Conservation (phyloP, 2,888 invertebrate genomes). For the Clitarchus hookeri region DNA sequence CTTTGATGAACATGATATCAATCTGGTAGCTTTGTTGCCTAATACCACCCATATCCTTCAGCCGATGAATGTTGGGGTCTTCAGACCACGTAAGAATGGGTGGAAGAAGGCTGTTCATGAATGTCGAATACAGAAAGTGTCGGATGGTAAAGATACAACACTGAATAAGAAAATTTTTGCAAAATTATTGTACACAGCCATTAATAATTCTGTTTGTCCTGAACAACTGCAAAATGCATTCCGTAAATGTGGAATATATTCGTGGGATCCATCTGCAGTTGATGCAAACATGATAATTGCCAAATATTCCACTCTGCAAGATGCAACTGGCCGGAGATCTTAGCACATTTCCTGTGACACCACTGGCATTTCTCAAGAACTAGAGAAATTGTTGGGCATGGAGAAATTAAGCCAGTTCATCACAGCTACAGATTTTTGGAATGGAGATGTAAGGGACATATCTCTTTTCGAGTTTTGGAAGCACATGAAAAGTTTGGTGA, state of each 20-base stretch:
- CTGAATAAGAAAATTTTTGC: constrained; percentile 47
- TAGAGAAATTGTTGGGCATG: no score
- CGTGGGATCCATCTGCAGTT: constrained; percentile 25
- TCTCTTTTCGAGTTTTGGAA: background rate
- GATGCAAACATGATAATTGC: no score
- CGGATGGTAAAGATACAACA: constrained; percentile 33
- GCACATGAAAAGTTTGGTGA: background rate
- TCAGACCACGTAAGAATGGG: constrained; percentile 49
- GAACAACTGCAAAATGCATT: constrained; percentile 15
- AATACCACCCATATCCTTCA: no score
- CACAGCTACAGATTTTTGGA: background rate
- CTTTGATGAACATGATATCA: constrained; percentile 48
- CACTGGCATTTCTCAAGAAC: no score
- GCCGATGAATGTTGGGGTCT: constrained; percentile 42
- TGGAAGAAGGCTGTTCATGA: constrained; percentile 49
- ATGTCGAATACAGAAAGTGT: constrained; percentile 46
- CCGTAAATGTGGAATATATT: constrained; percentile 9
- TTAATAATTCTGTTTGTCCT: constrained; percentile 17
- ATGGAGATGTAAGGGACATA: background rate
- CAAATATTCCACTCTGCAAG: background rate
- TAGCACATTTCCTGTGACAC: no score
- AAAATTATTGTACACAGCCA: constrained; percentile 39
- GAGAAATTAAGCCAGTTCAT: no score
- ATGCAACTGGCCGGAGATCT: background rate
- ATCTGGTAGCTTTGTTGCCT: no score